These are phyloP conservation scores for Lacerta viridis DNA, from an alignment of 2,797 vertebrate genomes.

Conservation along the genomic window DNA sequence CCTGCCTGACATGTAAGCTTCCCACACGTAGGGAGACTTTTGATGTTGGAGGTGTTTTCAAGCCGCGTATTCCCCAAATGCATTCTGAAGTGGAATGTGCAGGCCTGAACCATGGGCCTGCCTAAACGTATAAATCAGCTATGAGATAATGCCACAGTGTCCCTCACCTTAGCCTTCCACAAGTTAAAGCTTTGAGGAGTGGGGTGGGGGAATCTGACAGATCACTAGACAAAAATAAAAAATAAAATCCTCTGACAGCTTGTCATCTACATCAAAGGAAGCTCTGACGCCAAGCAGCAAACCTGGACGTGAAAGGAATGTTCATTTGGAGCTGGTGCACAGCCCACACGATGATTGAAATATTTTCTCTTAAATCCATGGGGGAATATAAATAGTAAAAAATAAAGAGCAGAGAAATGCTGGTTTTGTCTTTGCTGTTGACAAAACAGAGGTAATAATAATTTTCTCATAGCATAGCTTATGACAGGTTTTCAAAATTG, in stretches of 20 bases:
- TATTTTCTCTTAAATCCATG: conserved; percentile 21
- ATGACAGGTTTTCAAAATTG: conserved; percentile 18
- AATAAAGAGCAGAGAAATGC: not conserved
- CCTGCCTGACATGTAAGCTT: not conserved
- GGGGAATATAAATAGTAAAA: conserved; percentile 28
- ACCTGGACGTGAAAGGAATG: conserved; percentile 32
- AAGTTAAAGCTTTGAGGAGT: conserved; percentile 24
- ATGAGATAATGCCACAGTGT: conserved; percentile 7
- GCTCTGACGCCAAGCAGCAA: conserved; percentile 22
- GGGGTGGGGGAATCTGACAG: not conserved
- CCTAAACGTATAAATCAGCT: not conserved
- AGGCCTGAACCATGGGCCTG: not conserved
- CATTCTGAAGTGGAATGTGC: not conserved
- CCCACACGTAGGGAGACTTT: not conserved
- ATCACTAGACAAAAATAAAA: conserved; percentile 9
- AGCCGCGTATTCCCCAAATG: not conserved
- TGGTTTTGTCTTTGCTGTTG: conserved; percentile 1
- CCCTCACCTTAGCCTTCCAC: conserved; percentile 1
- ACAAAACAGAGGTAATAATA: conserved; percentile 18
- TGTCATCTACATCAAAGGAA: conserved; percentile 42
- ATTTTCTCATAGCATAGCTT: conserved; percentile 23
- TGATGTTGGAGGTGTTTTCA: conserved; percentile 9
- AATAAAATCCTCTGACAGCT: conserved; percentile 31
- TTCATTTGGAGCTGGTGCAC: conserved; percentile 24
- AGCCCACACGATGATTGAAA: conserved; percentile 25